A percentile compares a stretch with the other conserved stretches of the same genome.
phyloP scores from a whole-genome alignment of 2,888 invertebrate species.

The Hesperia comma region DNA sequence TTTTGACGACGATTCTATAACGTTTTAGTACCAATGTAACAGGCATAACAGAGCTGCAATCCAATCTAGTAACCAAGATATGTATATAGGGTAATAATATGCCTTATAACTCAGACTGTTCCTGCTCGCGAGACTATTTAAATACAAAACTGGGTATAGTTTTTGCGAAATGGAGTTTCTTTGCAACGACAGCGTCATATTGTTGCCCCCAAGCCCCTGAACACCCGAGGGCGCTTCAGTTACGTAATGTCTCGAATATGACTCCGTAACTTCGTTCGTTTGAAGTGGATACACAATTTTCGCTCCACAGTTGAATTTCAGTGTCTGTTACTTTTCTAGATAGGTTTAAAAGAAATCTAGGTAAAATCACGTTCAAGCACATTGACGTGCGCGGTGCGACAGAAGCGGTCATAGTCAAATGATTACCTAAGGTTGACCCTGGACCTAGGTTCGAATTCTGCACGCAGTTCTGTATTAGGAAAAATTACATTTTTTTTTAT shows the following conservation, averaged over 20 bases:
- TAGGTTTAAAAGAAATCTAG: no score
- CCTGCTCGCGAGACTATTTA: background rate
- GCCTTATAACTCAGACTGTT: background rate
- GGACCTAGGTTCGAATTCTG: no score
- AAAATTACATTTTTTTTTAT: no score
- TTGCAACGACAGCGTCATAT: background rate
- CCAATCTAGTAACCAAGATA: background rate
- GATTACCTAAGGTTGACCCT: no score
- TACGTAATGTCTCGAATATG: conserved; percentile 4
- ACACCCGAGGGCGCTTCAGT: background rate
- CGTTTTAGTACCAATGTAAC: no score
- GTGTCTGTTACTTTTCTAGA: background rate
- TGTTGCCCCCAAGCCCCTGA: background rate
- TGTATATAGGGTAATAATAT: background rate
- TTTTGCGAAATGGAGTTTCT: conserved; percentile 7
- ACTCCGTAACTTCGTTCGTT: background rate
- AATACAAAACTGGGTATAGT: background rate
- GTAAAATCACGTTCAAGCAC: no score
- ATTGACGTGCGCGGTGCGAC: no score
- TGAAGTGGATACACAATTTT: background rate
- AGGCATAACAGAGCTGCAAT: background rate
- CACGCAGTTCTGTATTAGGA: no score
- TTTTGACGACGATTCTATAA: no score
- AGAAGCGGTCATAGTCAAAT: no score
- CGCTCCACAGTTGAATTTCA: background rate